These are phyloP conservation scores for Physella acuta DNA, from an alignment of 1,140 invertebrate genomes.

Conservation along the genomic window DNA sequence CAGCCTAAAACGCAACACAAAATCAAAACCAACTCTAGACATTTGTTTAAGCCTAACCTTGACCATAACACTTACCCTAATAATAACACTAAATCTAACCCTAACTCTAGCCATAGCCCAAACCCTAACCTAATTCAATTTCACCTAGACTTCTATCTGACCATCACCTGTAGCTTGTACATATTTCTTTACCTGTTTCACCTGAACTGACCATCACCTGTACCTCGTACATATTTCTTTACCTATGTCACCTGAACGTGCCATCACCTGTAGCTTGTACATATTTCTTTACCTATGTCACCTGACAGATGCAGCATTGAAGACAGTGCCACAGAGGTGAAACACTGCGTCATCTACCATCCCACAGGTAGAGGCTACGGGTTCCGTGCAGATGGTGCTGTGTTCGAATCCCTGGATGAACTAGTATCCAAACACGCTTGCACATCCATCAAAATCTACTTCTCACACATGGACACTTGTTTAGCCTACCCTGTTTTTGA, in stretches of 20 bases:
- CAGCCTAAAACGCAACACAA: too few relatives aligned
- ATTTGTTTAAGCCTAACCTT: too few relatives aligned
- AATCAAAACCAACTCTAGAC: too few relatives aligned
- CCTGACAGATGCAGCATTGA: constrained; percentile 9
- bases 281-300: neutral
- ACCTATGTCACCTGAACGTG: neutral
- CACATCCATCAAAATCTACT: constrained; percentile 18
- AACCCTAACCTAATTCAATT: neutral
- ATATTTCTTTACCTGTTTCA: neutral
- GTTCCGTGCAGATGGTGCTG: constrained; percentile 17
- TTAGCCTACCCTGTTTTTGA: constrained; percentile 13
- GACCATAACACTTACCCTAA: too few relatives aligned
- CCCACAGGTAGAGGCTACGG: constrained; percentile 15
- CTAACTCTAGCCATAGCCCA: too few relatives aligned
- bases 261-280: neutral
- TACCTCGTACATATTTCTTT: neutral
- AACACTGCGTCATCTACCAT: constrained; percentile 24
- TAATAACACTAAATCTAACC: too few relatives aligned
- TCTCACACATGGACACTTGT: constrained; percentile 17
- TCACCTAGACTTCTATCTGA: neutral
- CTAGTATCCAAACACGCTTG: constrained; percentile 10
- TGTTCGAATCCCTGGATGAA: constrained; percentile 20
- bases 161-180: neutral
- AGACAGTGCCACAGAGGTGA: constrained; percentile 18
- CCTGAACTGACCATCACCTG: neutral